Evolutionary conservation across 2,113 vertebrate species (phyloP), one percentile per base, ranked within the genome.

Genomic region (Hucho hucho): DNA sequence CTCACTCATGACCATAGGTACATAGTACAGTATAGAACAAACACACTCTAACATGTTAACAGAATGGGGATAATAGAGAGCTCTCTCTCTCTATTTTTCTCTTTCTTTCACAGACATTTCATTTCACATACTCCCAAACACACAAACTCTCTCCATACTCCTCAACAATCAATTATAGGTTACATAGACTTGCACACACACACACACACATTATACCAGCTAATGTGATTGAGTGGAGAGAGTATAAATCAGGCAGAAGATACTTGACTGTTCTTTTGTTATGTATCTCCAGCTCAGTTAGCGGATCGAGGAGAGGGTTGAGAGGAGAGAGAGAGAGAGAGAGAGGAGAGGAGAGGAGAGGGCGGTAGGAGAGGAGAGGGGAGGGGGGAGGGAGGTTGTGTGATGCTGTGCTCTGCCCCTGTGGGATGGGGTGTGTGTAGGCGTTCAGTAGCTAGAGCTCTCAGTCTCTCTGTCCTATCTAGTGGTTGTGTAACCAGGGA

Each of bases 401-500:
- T 73, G 84, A 53, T 82, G 83, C 70, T 75, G 86, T 61, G 84
- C 28, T 4, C 66, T 75, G 88, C 80, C 73, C 87, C 80, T 76
- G 92, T 92, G 89, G 89, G 92, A 91, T 82, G 87, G 9, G 5
- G 87, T 81, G 64, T 46, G 85, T 83, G 92, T 93, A 90, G 90
- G 92, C 85, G 92, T 92, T 84, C 82, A 84, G 84, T 24, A 85
- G 84, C 83, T 53, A 18, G 13, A 53, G 87, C 70, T 71, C 29
- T 29, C 69, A n/a, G 28, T 70, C 85, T 88, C 86, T 90, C 83
- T 65, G 78, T 85, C 79, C 81, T 87, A 70, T 72, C 80, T 87
- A 72, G 75, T 18, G 83, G 90, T 94, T 93, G 91, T 87, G 81
- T 93, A 94, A 94, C 90, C 84, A 81, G 78, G 61, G 58, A 86